These are phyloP conservation scores for Stercorarius parasiticus DNA, from an alignment of 2,113 vertebrate genomes.

Conservation along the genomic window DNA sequence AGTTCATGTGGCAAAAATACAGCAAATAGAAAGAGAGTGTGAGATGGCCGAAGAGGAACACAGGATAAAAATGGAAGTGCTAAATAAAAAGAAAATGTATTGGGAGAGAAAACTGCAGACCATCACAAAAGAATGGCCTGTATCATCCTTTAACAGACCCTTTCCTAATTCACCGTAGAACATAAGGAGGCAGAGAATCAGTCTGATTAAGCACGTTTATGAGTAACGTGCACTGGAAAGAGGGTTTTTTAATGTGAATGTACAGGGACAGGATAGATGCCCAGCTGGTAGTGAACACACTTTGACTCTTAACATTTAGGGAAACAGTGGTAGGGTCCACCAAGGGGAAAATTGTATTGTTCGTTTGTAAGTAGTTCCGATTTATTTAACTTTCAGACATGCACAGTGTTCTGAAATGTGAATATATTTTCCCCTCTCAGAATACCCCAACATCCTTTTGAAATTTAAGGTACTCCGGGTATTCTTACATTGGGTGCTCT, in stretches of 20 bases:
- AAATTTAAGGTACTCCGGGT: background rate
- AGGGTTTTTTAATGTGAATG: background rate
- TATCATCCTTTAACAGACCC: constrained; percentile 82
- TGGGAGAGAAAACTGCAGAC: constrained; percentile 85
- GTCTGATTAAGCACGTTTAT: constrained; percentile 5
- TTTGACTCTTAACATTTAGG: constrained; percentile 1
- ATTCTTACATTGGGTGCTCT: background rate
- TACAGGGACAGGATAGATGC: background rate
- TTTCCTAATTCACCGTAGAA: constrained; percentile 81
- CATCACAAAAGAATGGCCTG: constrained; percentile 84
- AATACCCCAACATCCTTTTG: background rate
- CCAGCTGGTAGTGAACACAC: background rate
- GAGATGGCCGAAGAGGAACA: constrained; percentile 85
- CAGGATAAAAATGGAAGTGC: constrained; percentile 84
- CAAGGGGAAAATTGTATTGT: background rate
- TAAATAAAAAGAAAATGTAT: constrained; percentile 88
- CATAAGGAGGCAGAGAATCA: background rate
- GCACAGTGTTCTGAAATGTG: background rate
- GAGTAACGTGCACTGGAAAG: constrained; percentile 27
- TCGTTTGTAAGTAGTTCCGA: constrained; percentile 22
- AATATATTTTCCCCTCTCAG: background rate
- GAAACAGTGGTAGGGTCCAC: background rate
- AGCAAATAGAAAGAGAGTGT: constrained; percentile 83
- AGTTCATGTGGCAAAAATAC: constrained; percentile 84
- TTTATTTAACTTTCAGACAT: background rate